Conservation (phyloP, 2,113 vertebrate species). For the Pluvianellus socialis region DNA sequence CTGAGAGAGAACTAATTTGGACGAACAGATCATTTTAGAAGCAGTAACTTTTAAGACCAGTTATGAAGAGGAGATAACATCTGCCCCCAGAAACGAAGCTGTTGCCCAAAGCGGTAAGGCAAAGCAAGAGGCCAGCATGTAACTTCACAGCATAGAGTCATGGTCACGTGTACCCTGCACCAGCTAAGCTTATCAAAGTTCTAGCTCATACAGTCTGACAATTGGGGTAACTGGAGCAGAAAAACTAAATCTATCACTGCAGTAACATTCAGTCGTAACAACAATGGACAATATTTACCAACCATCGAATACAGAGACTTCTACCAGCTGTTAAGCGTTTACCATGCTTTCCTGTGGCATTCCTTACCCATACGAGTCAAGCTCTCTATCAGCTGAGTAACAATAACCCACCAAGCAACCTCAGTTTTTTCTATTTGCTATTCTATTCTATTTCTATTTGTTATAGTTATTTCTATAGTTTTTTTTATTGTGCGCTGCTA, state of each 20-base stretch:
- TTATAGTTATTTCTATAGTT: too few species aligned
- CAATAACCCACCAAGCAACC: neutral
- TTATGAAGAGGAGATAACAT: neutral
- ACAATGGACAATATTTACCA: neutral
- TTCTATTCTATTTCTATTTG: too few species aligned
- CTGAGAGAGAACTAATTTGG: neutral
- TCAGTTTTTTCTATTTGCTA: neutral
- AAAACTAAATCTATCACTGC: neutral
- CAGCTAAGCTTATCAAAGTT: neutral
- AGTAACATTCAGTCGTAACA: neutral
- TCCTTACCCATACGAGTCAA: neutral
- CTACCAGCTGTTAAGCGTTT: neutral
- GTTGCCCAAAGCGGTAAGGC: neutral
- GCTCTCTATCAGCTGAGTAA: neutral
- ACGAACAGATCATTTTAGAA: neutral
- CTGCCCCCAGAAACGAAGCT: neutral
- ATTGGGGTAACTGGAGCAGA: neutral
- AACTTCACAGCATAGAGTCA: neutral
- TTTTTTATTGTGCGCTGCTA: too few species aligned
- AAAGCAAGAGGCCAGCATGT: neutral
- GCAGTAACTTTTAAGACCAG: neutral
- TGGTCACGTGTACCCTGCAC: fast-evolving
- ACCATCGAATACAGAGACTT: neutral
- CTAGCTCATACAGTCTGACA: neutral
- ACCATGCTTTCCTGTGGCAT: neutral